Conservation (phyloP, 1,140 invertebrate species). For the Colletes latitarsis region DNA sequence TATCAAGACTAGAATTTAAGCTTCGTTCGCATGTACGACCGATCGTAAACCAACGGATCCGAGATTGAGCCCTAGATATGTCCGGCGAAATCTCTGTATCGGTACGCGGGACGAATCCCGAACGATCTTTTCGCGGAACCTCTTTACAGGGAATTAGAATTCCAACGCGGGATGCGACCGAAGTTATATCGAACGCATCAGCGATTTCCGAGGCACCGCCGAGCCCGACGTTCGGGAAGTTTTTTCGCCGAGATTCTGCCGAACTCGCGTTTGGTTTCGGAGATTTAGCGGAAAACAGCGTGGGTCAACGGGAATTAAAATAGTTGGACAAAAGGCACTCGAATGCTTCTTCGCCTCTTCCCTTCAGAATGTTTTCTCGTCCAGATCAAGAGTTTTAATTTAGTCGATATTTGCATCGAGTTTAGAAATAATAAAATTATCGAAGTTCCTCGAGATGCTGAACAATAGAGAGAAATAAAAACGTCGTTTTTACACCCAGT, state of each 20-base stretch:
- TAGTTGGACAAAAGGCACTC: too few species aligned
- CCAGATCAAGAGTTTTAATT: too few species aligned
- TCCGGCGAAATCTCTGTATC: neutral
- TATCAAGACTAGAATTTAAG: slow-evolving; percentile 62
- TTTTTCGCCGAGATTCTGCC: neutral
- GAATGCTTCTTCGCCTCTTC: too few species aligned
- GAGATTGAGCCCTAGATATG: slow-evolving; percentile 1
- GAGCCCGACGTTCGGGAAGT: neutral
- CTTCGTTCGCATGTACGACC: slow-evolving; percentile 63
- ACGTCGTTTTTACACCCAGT: too few species aligned
- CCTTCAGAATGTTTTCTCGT: too few species aligned
- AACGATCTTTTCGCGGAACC: neutral
- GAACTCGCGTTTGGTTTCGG: neutral
- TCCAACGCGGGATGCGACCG: neutral
- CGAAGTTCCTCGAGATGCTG: too few species aligned
- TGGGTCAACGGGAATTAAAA: too few species aligned
- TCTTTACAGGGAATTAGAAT: neutral
- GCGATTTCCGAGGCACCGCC: neutral
- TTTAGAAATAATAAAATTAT: too few species aligned
- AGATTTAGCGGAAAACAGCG: too few species aligned
- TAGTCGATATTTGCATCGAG: too few species aligned
- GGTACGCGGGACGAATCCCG: slow-evolving; percentile 4
- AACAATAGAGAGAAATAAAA: too few species aligned
- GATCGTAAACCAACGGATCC: slow-evolving; percentile 38
- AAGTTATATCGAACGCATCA: neutral